Percentiles rank a stretch among this genome's conserved stretches.
phyloP scores from a whole-genome alignment of 2,113 vertebrate species.

The Trogon melanurus region DNA sequence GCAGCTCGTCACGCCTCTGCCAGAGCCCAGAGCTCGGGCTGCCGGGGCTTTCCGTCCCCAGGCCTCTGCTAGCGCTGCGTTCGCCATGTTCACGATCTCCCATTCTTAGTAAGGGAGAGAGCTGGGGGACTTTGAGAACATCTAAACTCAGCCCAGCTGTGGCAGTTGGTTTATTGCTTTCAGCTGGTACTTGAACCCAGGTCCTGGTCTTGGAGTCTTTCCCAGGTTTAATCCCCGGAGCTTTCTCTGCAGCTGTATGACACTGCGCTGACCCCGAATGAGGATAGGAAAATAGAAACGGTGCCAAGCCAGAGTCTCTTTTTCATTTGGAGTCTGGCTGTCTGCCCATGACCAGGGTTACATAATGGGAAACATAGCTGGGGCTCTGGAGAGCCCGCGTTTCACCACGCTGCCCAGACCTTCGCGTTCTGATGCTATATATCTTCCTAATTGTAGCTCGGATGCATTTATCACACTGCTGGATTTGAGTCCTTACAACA shows the following conservation, averaged over 20 bases:
- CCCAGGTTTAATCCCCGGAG: conserved; percentile 99
- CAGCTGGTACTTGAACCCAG: conserved; percentile 99
- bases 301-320: conserved; percentile 99
- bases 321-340: conserved; percentile 99
- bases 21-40: conserved; percentile 18
- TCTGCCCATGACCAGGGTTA: conserved; percentile 99
- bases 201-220: conserved; percentile 99
- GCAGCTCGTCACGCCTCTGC: conserved; percentile 30
- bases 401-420: conserved; percentile 87
- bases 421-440: conserved; percentile 92
- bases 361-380: conserved; percentile 99
- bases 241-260: conserved; percentile 99
- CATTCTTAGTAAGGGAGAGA: conserved; percentile 73
- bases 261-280: conserved; percentile 98
- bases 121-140: conserved; percentile 81
- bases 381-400: conserved; percentile 95
- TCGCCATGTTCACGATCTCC: conserved; percentile 64
- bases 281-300: conserved; percentile 99
- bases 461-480: conserved; percentile 96
- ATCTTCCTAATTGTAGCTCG: conserved; percentile 93
- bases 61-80: conserved; percentile 44
- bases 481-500: conserved; percentile 75
- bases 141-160: conserved; percentile 94
- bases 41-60: conserved; percentile 49
- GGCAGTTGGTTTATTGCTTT: conserved; percentile 99